Percentiles rank a stretch among this genome's conserved stretches.
These are phyloP conservation scores for Leptopilina boulardi DNA, from an alignment of 1,140 invertebrate genomes.

Conservation along the genomic window DNA sequence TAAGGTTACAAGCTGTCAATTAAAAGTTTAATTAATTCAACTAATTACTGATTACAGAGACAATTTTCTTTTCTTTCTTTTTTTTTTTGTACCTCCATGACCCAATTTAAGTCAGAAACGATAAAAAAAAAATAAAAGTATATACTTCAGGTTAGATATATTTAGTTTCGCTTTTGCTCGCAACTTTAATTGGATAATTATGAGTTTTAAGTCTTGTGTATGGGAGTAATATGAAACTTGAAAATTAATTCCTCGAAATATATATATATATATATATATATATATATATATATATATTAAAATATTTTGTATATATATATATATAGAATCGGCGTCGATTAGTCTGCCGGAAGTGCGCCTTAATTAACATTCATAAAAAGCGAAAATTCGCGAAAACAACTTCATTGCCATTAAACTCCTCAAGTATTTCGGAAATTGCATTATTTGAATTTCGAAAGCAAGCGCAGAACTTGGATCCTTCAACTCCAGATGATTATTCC, in stretches of 20 bases:
- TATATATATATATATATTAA: no score
- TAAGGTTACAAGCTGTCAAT: conserved; percentile 4
- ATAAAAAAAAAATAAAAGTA: conserved; percentile 16
- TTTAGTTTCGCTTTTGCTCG: background rate
- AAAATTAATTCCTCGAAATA: conserved; percentile 26
- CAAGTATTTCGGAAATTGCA: conserved; percentile 9
- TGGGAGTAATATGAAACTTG: conserved; percentile 14
- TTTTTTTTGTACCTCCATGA: background rate
- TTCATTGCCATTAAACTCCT: background rate
- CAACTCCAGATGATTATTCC: background rate
- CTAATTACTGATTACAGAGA: conserved; percentile 18
- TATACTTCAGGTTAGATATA: background rate
- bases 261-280: background rate
- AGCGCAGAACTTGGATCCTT: background rate
- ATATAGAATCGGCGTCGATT: background rate
- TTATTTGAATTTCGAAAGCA: conserved; percentile 14
- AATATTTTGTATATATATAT: no score
- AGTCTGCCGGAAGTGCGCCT: background rate
- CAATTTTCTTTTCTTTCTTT: background rate
- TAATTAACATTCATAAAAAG: conserved; percentile 27
- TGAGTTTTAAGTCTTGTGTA: conserved; percentile 26
- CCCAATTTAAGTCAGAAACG: conserved; percentile 15
- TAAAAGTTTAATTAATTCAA: conserved; percentile 30
- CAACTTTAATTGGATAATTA: conserved; percentile 29
- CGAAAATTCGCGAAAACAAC: background rate